Evolutionary conservation across 2,113 vertebrate genomes (phyloP), one percentile per base, ranked within the genome.

Genomic region (Perca schrenkii): DNA sequence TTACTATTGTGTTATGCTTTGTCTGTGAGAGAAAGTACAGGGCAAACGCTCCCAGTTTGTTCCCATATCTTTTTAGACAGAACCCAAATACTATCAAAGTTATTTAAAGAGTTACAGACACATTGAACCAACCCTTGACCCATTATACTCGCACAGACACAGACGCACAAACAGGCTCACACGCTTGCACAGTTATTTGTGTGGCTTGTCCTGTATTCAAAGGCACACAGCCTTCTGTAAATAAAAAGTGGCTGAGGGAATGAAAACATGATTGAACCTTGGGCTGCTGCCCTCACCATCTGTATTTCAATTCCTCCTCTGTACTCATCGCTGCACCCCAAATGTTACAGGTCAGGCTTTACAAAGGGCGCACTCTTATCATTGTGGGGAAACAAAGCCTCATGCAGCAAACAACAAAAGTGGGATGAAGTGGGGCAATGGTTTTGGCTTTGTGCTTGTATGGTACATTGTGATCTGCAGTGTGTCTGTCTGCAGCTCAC

Each of bases 401-500:
- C 22, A 5, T 7, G 56, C 40, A 12, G 36, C 60, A 36, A 71
- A 47, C 31, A 54, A 85, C 56, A 21, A 65, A 69, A 75, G 62
- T 34, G 31, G 40, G 49, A 69, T 70, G 46, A 88, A 85, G 43
- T 71, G 72, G 77, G 36, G 47, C 67, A 46, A 28, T 66, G 82
- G 34, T 21, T 77, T 75, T 60, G 57, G 43, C 47, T 36, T 60
- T 57, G 68, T 47, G 83, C 54, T 50, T 64, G 34, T 31, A 15
- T 52, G 66, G 79, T 74, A 53, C 84, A 56, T 47, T 68, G 68
- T 82, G 79, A 66, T 90, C 88, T 87, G 85, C 89, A 67, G 84
- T 58, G 56, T 71, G 77, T 89, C 87, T 90, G 88, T 88, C 82
- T 92, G 86, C 85, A 66, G 85, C 82, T 63, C 70, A 68, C 65